Evolutionary conservation across 2,888 invertebrate genomes (phyloP).

Genomic region (Volucella zonaria): DNA sequence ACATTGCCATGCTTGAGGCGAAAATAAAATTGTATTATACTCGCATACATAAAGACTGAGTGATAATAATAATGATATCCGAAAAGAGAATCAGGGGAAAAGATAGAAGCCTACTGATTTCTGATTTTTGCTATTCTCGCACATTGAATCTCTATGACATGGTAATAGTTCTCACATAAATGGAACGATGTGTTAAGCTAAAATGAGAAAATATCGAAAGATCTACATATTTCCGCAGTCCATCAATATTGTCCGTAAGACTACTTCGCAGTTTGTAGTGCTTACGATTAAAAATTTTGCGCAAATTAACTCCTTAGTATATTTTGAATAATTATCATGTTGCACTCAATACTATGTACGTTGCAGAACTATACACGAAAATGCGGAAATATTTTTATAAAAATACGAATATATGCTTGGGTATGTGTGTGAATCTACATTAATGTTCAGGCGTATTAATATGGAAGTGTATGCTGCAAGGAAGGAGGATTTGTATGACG

Average conservation of each 20-base stretch:
- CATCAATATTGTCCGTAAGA: slow-evolving; percentile 13
- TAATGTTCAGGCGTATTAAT: too few relatives aligned
- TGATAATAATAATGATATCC: slow-evolving; percentile 36
- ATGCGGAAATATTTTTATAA: too few relatives aligned
- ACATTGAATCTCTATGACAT: slow-evolving; percentile 64
- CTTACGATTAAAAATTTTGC: not conserved
- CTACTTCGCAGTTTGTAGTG: slow-evolving; percentile 1
- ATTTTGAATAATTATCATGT: too few relatives aligned
- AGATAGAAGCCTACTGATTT: slow-evolving; percentile 58
- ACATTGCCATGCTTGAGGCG: slow-evolving; percentile 10
- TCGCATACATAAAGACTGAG: slow-evolving; percentile 13
- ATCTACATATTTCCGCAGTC: not conserved
- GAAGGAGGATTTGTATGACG: slow-evolving; percentile 17
- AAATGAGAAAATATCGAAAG: not conserved
- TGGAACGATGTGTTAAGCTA: slow-evolving; percentile 40
- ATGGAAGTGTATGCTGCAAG: not conserved
- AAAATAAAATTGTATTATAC: slow-evolving; percentile 11
- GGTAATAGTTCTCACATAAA: slow-evolving; percentile 64
- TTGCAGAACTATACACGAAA: too few relatives aligned
- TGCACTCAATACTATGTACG: too few relatives aligned
- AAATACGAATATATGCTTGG: too few relatives aligned
- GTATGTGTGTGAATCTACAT: too few relatives aligned
- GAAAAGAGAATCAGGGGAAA: slow-evolving; percentile 24
- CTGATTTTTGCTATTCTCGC: slow-evolving; percentile 42
- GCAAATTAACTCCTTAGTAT: too few relatives aligned